Conservation (phyloP, 2,797 vertebrate genomes). For the Lateolabrax maculatus region DNA sequence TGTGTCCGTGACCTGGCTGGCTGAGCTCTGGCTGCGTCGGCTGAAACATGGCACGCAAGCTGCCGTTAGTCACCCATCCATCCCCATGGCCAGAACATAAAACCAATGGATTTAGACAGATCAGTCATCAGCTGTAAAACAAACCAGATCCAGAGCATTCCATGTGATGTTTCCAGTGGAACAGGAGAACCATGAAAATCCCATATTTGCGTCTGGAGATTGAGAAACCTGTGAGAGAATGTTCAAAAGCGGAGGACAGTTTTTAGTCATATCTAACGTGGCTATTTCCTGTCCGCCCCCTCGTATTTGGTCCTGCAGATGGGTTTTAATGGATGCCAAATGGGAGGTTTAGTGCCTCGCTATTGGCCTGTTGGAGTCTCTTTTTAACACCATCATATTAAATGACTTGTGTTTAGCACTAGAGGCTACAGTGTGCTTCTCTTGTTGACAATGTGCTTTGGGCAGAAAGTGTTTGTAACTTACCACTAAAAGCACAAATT, state of each 20-base stretch:
- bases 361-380: constrained; percentile 70
- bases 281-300: constrained; percentile 58
- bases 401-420: constrained; percentile 72
- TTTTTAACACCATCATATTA: constrained; percentile 71
- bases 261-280: constrained; percentile 56
- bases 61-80: constrained; percentile 79
- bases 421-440: constrained; percentile 51
- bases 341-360: constrained; percentile 77
- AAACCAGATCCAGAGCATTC: constrained; percentile 79
- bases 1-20: constrained; percentile 69
- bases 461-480: constrained; percentile 74
- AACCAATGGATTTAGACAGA: constrained; percentile 80
- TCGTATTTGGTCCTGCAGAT: constrained; percentile 66
- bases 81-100: constrained; percentile 68
- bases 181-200: constrained; percentile 72
- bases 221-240: constrained; percentile 64
- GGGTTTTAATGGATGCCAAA: constrained; percentile 79
- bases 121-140: constrained; percentile 80
- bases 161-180: constrained; percentile 75
- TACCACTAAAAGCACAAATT: constrained; percentile 69
- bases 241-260: constrained; percentile 44
- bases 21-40: constrained; percentile 65
- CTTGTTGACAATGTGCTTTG: constrained; percentile 66
- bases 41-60: constrained; percentile 74
- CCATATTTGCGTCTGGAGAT: constrained; percentile 54